phyloP scores from a whole-genome alignment of 2,113 vertebrate genomes.

The Phrynosoma blainvillii region DNA sequence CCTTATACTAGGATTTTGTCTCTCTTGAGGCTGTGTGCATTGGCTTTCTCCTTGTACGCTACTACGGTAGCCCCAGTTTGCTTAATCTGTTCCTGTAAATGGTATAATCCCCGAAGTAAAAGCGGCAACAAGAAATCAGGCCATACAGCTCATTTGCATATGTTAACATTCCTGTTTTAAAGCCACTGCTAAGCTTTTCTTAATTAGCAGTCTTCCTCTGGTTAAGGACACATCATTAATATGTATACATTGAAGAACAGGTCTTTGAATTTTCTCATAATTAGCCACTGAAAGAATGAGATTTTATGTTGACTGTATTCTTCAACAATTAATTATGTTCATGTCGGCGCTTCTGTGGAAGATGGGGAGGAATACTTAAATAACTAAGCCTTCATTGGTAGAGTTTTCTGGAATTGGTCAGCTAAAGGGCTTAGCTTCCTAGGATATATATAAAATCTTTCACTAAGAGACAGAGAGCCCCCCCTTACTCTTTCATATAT shows the following conservation, averaged over 20 bases:
- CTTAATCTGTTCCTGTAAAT: conserved; percentile 70
- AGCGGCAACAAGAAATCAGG: conserved; percentile 62
- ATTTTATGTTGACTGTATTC: conserved; percentile 49
- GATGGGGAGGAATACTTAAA: background rate
- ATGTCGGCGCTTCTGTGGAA: conserved; percentile 25
- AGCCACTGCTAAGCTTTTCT: conserved; percentile 73
- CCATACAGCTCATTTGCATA: conserved; percentile 66
- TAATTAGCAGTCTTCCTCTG: conserved; percentile 74
- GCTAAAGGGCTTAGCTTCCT: background rate
- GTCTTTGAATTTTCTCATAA: conserved; percentile 62
- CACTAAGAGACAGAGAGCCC: background rate
- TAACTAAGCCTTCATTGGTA: background rate
- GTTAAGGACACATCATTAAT: conserved; percentile 72
- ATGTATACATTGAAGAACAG: conserved; percentile 62
- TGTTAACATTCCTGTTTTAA: conserved; percentile 74
- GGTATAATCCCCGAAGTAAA: conserved; percentile 70
- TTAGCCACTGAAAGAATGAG: conserved; percentile 56
- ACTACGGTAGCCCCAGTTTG: conserved; percentile 55
- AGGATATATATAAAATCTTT: background rate
- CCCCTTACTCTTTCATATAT: background rate
- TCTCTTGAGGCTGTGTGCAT: conserved; percentile 11
- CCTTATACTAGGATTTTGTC: conserved; percentile 49
- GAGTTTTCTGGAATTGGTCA: background rate
- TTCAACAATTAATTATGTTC: conserved; percentile 62
- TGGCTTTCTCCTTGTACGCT: background rate